phyloP scores from a whole-genome alignment of 2,888 invertebrate genomes.

The Podabrus alpinus region DNA sequence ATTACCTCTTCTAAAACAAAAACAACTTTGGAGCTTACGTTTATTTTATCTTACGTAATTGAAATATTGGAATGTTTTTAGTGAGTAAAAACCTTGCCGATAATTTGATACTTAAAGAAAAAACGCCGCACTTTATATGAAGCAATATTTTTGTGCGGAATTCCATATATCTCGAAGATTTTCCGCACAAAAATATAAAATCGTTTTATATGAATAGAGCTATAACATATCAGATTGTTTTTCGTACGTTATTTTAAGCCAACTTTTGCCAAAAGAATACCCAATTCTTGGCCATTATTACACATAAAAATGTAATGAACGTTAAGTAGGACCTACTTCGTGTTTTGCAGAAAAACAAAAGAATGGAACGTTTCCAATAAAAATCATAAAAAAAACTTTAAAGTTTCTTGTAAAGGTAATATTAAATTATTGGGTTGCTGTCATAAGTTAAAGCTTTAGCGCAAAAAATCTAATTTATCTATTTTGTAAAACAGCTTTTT shows the following conservation, averaged over 20 bases:
- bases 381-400: neutral
- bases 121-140: slow-evolving; percentile 10
- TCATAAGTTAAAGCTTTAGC: neutral
- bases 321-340: neutral
- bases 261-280: neutral
- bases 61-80: neutral
- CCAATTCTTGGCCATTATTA: neutral
- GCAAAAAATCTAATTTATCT: neutral
- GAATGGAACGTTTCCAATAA: neutral
- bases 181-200: slow-evolving; percentile 16
- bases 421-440: neutral
- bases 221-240: slow-evolving; percentile 24
- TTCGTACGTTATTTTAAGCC: slow-evolving; percentile 10
- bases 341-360: neutral
- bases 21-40: neutral
- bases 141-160: slow-evolving; percentile 18
- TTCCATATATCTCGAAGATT: slow-evolving; percentile 18
- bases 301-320: neutral
- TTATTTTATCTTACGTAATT: neutral
- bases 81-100: neutral
- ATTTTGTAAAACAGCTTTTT: neutral
- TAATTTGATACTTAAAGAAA: neutral
- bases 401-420: neutral
- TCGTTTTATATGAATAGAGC: slow-evolving; percentile 18
- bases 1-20: neutral